phyloP scores from a whole-genome alignment of 1,140 invertebrate genomes.

The Achatina immaculata region DNA sequence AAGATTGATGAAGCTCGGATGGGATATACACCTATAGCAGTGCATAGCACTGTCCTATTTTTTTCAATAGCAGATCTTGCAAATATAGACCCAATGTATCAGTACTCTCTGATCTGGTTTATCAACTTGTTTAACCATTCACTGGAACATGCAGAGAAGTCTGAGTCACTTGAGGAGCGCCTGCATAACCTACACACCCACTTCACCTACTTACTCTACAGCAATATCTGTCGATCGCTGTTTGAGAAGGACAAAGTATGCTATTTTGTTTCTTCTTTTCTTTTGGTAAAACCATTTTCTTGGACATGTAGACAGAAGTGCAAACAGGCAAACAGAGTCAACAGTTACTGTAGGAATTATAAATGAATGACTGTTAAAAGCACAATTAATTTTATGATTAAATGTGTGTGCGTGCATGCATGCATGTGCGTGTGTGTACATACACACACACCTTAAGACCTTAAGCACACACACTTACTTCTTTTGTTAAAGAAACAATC shows the following conservation, averaged over 20 bases:
- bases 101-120: constrained; percentile 72
- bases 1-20: constrained; percentile 71
- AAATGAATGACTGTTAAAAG: too few relatives aligned
- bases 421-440: too few relatives aligned
- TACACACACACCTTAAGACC: too few relatives aligned
- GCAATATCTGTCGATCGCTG: constrained; percentile 70
- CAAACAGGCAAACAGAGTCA: too few relatives aligned
- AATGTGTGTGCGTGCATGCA: too few relatives aligned
- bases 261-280: background rate
- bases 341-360: too few relatives aligned
- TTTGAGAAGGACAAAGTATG: constrained; percentile 71
- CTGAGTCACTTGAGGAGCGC: constrained; percentile 63
- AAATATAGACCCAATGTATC: constrained; percentile 72
- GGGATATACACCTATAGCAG: constrained; percentile 69
- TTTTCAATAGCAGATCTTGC: constrained; percentile 72
- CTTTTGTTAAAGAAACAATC: too few relatives aligned
- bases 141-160: constrained; percentile 66
- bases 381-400: too few relatives aligned
- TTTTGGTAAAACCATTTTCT: background rate
- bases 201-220: constrained; percentile 70
- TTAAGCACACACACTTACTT: too few relatives aligned
- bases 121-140: constrained; percentile 71
- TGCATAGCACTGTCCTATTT: constrained; percentile 71
- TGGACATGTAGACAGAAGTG: background rate
- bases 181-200: constrained; percentile 71